Conservation (phyloP, 2,113 vertebrate species). For the Pseudopipra pipra region DNA sequence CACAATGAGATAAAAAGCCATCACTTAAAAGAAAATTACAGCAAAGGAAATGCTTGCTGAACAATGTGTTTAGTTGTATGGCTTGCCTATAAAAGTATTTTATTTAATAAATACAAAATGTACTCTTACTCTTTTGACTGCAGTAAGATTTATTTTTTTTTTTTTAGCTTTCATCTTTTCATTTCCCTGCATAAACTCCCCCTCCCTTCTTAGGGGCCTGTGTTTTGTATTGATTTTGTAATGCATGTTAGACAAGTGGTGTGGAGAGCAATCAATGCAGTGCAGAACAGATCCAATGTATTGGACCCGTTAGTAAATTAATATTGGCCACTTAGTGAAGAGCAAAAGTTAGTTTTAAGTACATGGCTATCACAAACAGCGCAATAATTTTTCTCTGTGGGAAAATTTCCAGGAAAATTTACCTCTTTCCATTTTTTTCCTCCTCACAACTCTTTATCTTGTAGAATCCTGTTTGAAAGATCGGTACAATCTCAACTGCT, state of each 20-base stretch:
- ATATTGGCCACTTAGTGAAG: slow-evolving; percentile 3
- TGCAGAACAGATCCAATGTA: background rate
- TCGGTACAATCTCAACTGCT: background rate
- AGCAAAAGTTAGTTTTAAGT: slow-evolving; percentile 22
- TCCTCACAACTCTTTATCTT: background rate
- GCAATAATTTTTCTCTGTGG: background rate
- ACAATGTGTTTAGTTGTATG: background rate
- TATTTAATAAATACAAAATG: background rate
- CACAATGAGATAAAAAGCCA: background rate
- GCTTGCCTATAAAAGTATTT: background rate
- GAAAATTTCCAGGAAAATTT: background rate
- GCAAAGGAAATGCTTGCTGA: background rate
- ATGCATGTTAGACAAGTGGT: slow-evolving; percentile 7
- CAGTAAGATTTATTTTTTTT: background rate
- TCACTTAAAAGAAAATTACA: background rate
- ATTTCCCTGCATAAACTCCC: slow-evolving; percentile 2
- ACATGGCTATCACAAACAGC: background rate
- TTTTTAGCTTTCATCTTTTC: slow-evolving; percentile 6
- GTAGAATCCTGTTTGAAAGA: background rate
- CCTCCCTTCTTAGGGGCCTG: background rate
- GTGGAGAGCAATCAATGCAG: slow-evolving; percentile 6
- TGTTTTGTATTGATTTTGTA: slow-evolving; percentile 28
- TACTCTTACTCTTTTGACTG: background rate
- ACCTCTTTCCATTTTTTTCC: background rate
- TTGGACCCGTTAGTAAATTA: slow-evolving; percentile 35